Conservation (phyloP, 2,888 invertebrate genomes). For the Polymixis flavicincta region DNA sequence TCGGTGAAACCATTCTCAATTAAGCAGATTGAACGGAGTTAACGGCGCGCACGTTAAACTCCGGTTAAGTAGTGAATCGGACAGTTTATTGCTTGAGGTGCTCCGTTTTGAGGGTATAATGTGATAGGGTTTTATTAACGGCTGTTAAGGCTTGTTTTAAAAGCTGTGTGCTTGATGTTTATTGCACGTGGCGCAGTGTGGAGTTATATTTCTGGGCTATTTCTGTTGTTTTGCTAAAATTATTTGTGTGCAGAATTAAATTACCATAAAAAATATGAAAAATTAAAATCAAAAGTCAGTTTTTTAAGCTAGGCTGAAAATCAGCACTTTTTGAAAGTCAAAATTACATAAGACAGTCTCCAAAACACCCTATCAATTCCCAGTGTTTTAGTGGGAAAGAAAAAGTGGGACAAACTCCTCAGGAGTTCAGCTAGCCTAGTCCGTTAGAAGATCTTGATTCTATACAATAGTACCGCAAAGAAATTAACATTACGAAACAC, state of each 20-base stretch:
- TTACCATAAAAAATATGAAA: background rate
- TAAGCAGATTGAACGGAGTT: slow-evolving; percentile 88
- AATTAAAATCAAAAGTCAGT: no score
- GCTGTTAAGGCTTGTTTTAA: slow-evolving; percentile 68
- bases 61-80: slow-evolving; percentile 87
- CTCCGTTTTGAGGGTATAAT: slow-evolving; percentile 75
- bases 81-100: slow-evolving; percentile 84
- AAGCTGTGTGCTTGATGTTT: slow-evolving; percentile 64
- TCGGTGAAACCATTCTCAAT: slow-evolving; percentile 85
- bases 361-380: no score
- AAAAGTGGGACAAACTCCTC: no score
- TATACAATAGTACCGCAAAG: no score
- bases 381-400: no score
- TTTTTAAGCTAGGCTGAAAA: no score
- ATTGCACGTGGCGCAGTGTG: slow-evolving; percentile 58
- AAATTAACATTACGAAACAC: no score
- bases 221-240: slow-evolving; percentile 26
- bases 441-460: no score
- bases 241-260: slow-evolving; percentile 4
- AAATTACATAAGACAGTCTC: no score
- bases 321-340: no score
- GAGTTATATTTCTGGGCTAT: slow-evolving; percentile 38
- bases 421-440: no score
- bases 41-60: slow-evolving; percentile 83
- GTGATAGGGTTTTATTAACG: slow-evolving; percentile 70